Base-by-base conservation (phyloP, 2,888 invertebrate genomes). In the Meiosimyza platycephala region DNA sequence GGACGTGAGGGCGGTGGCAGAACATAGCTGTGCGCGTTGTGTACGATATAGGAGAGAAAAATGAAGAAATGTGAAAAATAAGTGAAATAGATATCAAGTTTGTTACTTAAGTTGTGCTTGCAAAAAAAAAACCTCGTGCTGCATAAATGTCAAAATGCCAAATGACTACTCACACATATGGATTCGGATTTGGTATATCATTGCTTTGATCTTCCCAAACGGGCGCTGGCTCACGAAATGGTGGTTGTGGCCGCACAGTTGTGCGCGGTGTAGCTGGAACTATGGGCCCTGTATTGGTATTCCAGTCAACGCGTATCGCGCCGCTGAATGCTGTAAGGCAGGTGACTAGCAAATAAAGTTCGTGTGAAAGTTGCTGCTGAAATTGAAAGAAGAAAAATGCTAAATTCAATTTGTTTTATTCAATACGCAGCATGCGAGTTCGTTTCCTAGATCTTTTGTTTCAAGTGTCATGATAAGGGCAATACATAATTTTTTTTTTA, bases 271-370 rank as follows among this genome's bases (percentile, higher is more conserved):
- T 85, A 68, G 90, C 90, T 22, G 91, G 91, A 82, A 88, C 87
- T 64, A 91, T 91, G 60, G 91, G 91, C 18, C 91, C 91, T 7
- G 83, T 88, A 78, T 89, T 91, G 3, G 91, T 91, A 80, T 91
- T 91, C 83, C 88, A 91, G 83, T 90, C 90, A 74, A 91, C 91
- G 87, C 89, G 90, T 87, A 91, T 91, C 78, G 89, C 89, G 63
- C 89, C 88, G 85, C 87, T 88, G 83, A 82, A 62, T 47, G 82
- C 80, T 66, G 79, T 78, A 70, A 84, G 75, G 74, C 84, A 83
- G 74, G 80, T 81, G 80, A 85, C 84, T 80, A 87, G 82, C 77
- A 84, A 78, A 76, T 82, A 80, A 74, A 82, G 74, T 74, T 82
- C 79, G 68, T 81, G 80, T 78, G 79, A 76, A 74, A 79, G 75